A percentile compares a stretch with the other conserved stretches of the same genome.
phyloP scores from a whole-genome alignment of 2,113 vertebrate species.

The Silurus meridionalis region DNA sequence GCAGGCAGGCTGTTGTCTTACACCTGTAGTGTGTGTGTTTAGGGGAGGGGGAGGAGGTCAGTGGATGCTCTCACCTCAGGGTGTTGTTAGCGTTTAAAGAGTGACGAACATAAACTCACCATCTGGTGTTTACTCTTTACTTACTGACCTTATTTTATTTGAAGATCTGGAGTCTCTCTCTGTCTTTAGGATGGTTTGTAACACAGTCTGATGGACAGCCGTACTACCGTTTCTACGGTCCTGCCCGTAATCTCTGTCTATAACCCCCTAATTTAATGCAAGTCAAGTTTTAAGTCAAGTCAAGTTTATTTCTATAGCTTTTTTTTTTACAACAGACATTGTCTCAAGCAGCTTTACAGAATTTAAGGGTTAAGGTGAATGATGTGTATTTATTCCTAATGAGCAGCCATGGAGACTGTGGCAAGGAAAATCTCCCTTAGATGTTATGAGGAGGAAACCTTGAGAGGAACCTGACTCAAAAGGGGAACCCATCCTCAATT shows the following conservation, averaged over 20 bases:
- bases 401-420: no score
- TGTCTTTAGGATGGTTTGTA: background rate
- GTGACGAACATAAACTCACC: conserved; percentile 26
- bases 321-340: no score
- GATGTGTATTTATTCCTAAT: no score
- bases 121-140: conserved; percentile 53
- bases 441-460: no score
- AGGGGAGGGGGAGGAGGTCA: background rate
- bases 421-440: no score
- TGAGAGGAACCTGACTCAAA: no score
- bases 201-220: background rate
- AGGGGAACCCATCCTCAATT: no score
- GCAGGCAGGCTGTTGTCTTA: background rate
- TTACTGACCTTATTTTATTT: conserved; percentile 22
- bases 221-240: background rate
- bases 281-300: no score
- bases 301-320: no score
- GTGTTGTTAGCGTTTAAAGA: conserved; percentile 22
- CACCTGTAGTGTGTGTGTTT: background rate
- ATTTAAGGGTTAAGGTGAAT: no score
- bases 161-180: conserved; percentile 1
- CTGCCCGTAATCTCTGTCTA: conserved; percentile 5
- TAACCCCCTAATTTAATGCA: conserved; percentile 34
- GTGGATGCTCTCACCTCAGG: conserved; percentile 28
- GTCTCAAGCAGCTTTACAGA: no score